Evolutionary conservation across 2,113 vertebrate species (phyloP).

Genomic region (Seriola dumerili): DNA sequence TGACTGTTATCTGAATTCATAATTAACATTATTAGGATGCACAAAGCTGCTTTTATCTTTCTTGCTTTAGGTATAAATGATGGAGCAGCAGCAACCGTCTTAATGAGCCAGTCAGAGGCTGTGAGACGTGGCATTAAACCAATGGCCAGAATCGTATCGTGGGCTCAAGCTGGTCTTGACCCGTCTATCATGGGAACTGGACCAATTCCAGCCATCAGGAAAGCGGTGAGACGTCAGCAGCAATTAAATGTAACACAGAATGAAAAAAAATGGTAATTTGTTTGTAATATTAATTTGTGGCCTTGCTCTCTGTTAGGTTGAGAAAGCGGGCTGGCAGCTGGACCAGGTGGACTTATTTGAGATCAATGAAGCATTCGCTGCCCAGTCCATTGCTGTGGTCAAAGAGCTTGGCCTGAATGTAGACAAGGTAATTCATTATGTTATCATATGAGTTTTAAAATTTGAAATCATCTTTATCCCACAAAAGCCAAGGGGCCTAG

Average conservation of each 20-base stretch:
- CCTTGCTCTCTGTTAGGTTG: slow-evolving; percentile 79
- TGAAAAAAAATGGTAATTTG: neutral
- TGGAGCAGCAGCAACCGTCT: slow-evolving; percentile 93
- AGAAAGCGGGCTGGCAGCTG: slow-evolving; percentile 93
- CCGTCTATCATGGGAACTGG: slow-evolving; percentile 95
- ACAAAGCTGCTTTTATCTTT: neutral
- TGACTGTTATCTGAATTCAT: neutral
- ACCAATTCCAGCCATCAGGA: slow-evolving; percentile 92
- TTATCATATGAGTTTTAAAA: no score
- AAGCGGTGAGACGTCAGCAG: slow-evolving; percentile 89
- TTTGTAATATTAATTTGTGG: neutral
- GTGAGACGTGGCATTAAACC: slow-evolving; percentile 86
- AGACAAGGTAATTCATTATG: slow-evolving; percentile 87
- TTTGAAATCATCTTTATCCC: neutral
- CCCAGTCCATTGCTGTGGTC: slow-evolving; percentile 86
- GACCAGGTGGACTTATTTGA: slow-evolving; percentile 94
- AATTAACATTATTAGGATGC: neutral
- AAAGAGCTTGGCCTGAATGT: slow-evolving; percentile 91
- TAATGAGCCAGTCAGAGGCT: slow-evolving; percentile 95
- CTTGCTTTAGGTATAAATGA: slow-evolving; percentile 91
- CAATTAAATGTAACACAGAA: neutral
- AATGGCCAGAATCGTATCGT: slow-evolving; percentile 90
- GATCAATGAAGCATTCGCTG: slow-evolving; percentile 97
- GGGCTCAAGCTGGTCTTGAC: slow-evolving; percentile 93
- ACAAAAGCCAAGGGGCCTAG: neutral